Evolutionary conservation across 2,888 invertebrate genomes (phyloP).

Genomic region (Leptura quadrifasciata): DNA sequence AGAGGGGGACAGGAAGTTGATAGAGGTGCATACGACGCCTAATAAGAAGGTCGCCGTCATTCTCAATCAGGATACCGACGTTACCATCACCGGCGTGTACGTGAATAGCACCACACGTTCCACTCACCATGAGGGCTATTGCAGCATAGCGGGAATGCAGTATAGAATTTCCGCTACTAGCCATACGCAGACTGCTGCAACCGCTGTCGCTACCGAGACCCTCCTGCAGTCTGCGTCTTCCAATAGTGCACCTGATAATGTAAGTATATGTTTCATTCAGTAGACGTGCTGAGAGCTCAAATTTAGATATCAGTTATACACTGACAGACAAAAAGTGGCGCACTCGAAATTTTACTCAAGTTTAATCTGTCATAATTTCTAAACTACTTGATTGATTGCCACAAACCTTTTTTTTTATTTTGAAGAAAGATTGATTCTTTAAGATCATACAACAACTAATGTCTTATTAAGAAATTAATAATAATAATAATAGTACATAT

Average conservation of each 20-base stretch:
- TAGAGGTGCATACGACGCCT: constrained; percentile 70
- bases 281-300: no score
- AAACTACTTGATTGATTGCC: no score
- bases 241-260: constrained; percentile 69
- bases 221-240: constrained; percentile 69
- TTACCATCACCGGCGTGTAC: constrained; percentile 91
- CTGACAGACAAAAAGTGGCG: no score
- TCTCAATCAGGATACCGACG: constrained; percentile 90
- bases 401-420: no score
- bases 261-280: constrained; percentile 62
- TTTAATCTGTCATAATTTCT: no score
- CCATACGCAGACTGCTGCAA: constrained; percentile 89
- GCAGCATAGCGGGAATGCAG: constrained; percentile 90
- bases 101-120: constrained; percentile 84
- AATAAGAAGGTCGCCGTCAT: constrained; percentile 84
- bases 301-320: no score
- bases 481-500: background rate
- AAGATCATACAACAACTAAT: no score
- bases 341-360: no score
- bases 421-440: no score
- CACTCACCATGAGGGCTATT: constrained; percentile 88
- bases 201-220: constrained; percentile 83
- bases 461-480: background rate
- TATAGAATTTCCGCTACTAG: constrained; percentile 92
- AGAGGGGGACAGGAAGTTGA: constrained; percentile 73